Evolutionary conservation across 1,140 invertebrate species (phyloP).

Genomic region (Drosophila teissieri): DNA sequence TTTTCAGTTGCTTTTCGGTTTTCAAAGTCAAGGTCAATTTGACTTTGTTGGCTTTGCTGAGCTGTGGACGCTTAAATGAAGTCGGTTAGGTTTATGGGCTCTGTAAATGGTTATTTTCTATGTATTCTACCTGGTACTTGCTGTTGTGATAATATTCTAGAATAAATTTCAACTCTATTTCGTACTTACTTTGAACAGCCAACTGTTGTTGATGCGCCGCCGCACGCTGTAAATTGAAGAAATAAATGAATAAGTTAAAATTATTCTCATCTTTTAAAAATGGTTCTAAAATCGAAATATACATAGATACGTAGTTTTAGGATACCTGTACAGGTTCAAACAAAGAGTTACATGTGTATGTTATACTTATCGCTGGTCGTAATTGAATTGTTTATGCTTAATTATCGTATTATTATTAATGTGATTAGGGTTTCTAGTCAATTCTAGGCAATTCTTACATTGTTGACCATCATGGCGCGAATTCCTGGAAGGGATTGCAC

Average conservation of each 20-base stretch:
- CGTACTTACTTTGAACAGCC: conserved; percentile 87
- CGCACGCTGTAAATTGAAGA: conserved; percentile 87
- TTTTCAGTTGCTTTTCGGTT: conserved; percentile 21
- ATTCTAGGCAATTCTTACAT: conserved; percentile 51
- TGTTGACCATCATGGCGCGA: conserved; percentile 82
- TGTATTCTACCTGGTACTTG: conserved; percentile 58
- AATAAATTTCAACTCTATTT: neutral
- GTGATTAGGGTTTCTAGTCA: neutral
- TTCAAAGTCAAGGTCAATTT: conserved; percentile 77
- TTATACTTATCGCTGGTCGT: no score
- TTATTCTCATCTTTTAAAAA: no score
- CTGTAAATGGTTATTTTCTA: conserved; percentile 28
- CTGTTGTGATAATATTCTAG: conserved; percentile 45
- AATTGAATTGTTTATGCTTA: no score
- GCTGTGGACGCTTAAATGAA: conserved; percentile 38
- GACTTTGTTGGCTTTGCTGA: conserved; percentile 43
- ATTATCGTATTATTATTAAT: no score
- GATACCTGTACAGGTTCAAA: no score
- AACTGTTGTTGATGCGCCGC: conserved; percentile 87
- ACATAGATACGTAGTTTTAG: neutral
- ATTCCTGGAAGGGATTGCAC: conserved; percentile 91
- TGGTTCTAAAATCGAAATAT: no score
- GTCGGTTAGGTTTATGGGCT: conserved; percentile 22
- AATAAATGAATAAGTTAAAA: conserved; percentile 8
- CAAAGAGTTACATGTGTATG: no score